A percentile compares a stretch with the other conserved stretches of the same genome.
These are phyloP conservation scores for Clusia tigrina DNA, from an alignment of 2,888 invertebrate genomes.

Conservation along the genomic window DNA sequence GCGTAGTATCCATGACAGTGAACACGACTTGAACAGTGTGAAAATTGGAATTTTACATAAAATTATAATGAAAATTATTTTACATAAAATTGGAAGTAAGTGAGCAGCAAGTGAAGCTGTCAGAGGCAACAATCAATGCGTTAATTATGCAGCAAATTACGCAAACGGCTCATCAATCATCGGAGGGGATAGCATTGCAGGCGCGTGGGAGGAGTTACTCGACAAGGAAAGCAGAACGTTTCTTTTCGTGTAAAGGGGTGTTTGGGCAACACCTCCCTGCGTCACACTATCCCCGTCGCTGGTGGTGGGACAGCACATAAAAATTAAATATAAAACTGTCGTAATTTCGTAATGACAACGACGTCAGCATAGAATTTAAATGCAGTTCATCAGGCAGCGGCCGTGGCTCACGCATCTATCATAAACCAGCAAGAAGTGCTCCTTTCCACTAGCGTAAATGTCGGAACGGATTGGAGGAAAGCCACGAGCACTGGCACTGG, in stretches of 20 bases:
- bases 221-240: neutral
- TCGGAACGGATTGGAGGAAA: too few species aligned
- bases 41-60: neutral
- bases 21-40: neutral
- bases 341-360: slow-evolving; percentile 12
- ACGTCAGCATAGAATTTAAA: slow-evolving; percentile 15
- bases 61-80: neutral
- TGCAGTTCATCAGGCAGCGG: slow-evolving; percentile 11
- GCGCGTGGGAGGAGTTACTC: neutral
- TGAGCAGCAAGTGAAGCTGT: neutral
- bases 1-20: neutral
- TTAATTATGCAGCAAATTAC: slow-evolving; percentile 14
- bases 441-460: neutral
- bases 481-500: too few species aligned
- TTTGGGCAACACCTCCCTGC: neutral
- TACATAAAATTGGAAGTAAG: neutral
- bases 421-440: slow-evolving; percentile 1
- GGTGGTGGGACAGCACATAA: neutral
- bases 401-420: slow-evolving; percentile 13
- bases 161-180: slow-evolving; percentile 11
- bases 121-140: neutral
- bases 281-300: neutral
- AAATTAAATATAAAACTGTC: slow-evolving; percentile 15
- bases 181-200: neutral
- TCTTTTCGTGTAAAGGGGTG: slow-evolving; percentile 9